These are phyloP conservation scores for Chaenogobius annularis DNA, from an alignment of 2,113 vertebrate genomes.

Conservation along the genomic window DNA sequence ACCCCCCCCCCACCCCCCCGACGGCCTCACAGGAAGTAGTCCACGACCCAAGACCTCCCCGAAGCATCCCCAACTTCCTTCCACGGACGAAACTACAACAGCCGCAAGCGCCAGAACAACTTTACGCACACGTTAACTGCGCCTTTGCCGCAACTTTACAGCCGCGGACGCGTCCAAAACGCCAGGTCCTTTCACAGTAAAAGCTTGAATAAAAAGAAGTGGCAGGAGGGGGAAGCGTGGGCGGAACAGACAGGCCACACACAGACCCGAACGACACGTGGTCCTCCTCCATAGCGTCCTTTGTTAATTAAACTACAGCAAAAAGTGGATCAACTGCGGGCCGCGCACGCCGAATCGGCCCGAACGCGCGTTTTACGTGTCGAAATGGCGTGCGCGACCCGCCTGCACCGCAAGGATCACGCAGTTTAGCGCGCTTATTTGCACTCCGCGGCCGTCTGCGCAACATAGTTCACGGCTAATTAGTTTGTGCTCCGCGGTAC, in stretches of 20 bases:
- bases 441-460: conserved; percentile 13
- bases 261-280: conserved; percentile 67
- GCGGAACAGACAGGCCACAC: conserved; percentile 47
- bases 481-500: background rate
- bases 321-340: conserved; percentile 35
- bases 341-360: conserved; percentile 14
- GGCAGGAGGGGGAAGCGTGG: conserved; percentile 28
- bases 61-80: conserved; percentile 31
- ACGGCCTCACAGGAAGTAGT: conserved; percentile 27
- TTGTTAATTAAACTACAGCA: conserved; percentile 62
- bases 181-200: background rate
- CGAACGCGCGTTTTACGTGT: conserved; percentile 41
- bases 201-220: conserved; percentile 7
- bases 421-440: conserved; percentile 29
- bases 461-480: conserved; percentile 18
- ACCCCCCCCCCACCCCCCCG: background rate
- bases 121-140: background rate
- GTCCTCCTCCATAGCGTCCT: conserved; percentile 61
- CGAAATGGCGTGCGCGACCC: conserved; percentile 21
- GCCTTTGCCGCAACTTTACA: background rate
- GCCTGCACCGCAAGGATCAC: background rate
- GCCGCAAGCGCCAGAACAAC: background rate
- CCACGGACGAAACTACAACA: background rate
- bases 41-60: conserved; percentile 27
- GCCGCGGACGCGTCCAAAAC: background rate